Percentiles rank a stretch among this genome's conserved stretches.
Evolutionary conservation across 2,113 vertebrate genomes (phyloP).

Genomic region (Syngnathus scovelli): DNA sequence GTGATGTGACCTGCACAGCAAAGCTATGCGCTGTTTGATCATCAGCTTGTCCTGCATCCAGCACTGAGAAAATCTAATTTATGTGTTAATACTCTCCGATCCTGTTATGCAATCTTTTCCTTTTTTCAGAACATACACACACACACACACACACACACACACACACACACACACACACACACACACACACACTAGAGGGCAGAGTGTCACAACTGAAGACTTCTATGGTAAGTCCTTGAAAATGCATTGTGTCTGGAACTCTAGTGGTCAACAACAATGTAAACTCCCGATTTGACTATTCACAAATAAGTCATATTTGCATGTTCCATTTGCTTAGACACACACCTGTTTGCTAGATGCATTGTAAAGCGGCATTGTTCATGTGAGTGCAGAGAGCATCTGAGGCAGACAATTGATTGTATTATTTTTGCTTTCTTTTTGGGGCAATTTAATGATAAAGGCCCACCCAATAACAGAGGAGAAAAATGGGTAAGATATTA

Average conservation of each 20-base stretch:
- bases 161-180: neutral
- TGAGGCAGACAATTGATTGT: neutral
- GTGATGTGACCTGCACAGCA: neutral
- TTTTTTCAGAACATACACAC: slow-evolving; percentile 21
- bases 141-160: neutral
- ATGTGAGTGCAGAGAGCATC: neutral
- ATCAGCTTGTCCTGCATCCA: slow-evolving; percentile 9
- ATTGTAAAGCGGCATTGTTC: neutral
- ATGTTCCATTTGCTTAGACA: neutral
- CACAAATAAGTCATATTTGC: neutral
- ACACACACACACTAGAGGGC: slow-evolving; percentile 4
- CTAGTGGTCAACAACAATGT: neutral
- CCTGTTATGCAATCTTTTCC: slow-evolving; percentile 34
- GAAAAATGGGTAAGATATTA: no score
- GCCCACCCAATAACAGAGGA: no score
- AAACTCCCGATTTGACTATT: neutral
- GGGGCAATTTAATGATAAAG: neutral
- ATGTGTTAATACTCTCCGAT: slow-evolving; percentile 29
- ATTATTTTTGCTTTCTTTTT: neutral
- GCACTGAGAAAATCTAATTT: slow-evolving; percentile 10
- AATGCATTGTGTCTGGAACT: neutral
- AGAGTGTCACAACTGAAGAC: slow-evolving; percentile 21
- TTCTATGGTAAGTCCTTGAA: neutral
- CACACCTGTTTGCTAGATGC: neutral
- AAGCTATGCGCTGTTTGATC: slow-evolving; percentile 12